Percentiles rank a stretch among this genome's conserved stretches.
Conservation (phyloP, 2,113 vertebrate species). For the Saimiri boliviensis region DNA sequence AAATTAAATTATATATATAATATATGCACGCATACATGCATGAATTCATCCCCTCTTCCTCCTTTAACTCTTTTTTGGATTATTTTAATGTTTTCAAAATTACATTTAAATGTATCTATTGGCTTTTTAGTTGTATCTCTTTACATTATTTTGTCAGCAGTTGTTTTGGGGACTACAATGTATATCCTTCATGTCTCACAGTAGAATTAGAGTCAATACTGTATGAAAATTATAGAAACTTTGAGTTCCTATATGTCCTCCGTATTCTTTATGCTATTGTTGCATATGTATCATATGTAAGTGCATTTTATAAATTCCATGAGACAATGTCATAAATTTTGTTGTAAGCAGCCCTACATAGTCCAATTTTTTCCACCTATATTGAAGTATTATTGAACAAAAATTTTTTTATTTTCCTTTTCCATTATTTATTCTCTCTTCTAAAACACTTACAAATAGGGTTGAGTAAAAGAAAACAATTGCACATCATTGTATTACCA, state of each 20-base stretch:
- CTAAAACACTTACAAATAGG: no score
- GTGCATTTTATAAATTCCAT: background rate
- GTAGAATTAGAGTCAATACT: background rate
- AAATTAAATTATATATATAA: no score
- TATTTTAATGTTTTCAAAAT: background rate
- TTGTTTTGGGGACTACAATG: background rate
- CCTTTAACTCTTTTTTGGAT: background rate
- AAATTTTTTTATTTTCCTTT: no score
- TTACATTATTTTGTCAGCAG: background rate
- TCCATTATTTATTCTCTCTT: no score
- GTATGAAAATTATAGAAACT: background rate
- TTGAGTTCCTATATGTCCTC: background rate
- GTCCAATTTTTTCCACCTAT: no score
- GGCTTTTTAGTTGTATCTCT: background rate
- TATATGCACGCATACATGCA: no score
- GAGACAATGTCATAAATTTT: background rate
- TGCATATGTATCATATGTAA: background rate
- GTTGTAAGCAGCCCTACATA: background rate
- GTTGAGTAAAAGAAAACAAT: no score
- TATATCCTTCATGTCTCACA: background rate
- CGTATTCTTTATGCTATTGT: background rate
- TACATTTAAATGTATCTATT: background rate
- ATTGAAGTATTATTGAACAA: no score
- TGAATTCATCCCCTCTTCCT: background rate
- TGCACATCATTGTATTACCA: no score